phyloP scores from a whole-genome alignment of 2,888 invertebrate species.

The Epistrophella euchroma region DNA sequence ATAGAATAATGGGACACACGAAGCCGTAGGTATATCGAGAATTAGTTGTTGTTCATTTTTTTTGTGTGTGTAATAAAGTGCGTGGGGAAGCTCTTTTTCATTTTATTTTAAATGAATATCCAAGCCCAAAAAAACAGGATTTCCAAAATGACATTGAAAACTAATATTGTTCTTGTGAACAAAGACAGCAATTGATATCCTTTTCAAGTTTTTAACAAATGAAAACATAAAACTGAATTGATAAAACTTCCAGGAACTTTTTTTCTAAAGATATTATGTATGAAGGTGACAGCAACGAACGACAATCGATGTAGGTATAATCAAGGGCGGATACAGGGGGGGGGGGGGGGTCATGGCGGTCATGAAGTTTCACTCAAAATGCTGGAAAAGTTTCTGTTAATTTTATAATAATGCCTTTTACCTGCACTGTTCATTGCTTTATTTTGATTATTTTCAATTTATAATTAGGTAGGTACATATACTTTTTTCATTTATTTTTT shows the following conservation, averaged over 20 bases:
- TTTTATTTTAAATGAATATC: not conserved
- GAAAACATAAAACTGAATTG: conserved; percentile 45
- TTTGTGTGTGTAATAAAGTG: conserved; percentile 31
- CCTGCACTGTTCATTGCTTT: no score
- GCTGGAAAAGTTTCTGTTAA: no score
- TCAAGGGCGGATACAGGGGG: no score
- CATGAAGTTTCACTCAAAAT: no score
- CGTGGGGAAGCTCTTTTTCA: conserved; percentile 36
- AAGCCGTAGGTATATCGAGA: conserved; percentile 58
- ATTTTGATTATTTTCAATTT: no score
- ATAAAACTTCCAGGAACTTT: not conserved
- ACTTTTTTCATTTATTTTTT: no score
- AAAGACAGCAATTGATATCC: conserved; percentile 39
- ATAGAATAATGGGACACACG: conserved; percentile 35
- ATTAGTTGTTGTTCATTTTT: not conserved
- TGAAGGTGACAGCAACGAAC: not conserved
- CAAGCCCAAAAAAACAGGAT: not conserved
- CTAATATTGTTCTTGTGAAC: conserved; percentile 39
- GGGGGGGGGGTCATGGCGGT: no score
- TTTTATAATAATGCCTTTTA: no score
- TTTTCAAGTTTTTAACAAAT: conserved; percentile 33
- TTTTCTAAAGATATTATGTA: not conserved
- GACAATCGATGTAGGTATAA: not conserved
- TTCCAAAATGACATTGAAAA: conserved; percentile 32
- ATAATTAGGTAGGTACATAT: no score